phyloP scores from a whole-genome alignment of 2,888 invertebrate genomes.

The Synanthedon tipuliformis region DNA sequence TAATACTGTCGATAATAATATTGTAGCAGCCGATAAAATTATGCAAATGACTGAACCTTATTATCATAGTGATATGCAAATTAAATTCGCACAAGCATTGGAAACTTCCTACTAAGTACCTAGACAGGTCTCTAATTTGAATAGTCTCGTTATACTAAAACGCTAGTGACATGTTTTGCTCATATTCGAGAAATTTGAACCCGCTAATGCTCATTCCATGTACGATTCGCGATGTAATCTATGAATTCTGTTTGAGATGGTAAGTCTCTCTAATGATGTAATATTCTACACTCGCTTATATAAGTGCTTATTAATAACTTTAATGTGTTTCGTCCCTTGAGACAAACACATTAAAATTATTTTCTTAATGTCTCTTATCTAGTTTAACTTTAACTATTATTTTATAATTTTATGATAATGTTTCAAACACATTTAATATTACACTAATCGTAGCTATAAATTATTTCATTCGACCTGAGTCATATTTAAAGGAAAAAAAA shows the following conservation, averaged over 20 bases:
- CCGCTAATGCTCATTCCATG: conserved; percentile 1
- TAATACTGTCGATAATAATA: too few relatives aligned
- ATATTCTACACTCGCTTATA: not conserved
- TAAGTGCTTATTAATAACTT: too few relatives aligned
- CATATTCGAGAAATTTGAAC: conserved; percentile 13
- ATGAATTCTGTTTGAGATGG: not conserved
- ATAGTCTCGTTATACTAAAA: conserved; percentile 13
- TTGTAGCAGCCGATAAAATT: not conserved
- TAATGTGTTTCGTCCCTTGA: too few relatives aligned
- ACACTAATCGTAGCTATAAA: too few relatives aligned
- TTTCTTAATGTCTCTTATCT: too few relatives aligned
- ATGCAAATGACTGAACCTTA: not conserved
- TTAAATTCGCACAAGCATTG: not conserved
- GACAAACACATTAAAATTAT: too few relatives aligned
- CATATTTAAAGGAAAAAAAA: too few relatives aligned
- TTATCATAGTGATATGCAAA: not conserved
- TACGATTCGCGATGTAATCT: not conserved
- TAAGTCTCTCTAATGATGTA: not conserved
- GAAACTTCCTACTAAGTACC: not conserved
- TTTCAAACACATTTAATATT: too few relatives aligned
- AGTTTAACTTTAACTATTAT: too few relatives aligned
- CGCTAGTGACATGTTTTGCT: conserved; percentile 16
- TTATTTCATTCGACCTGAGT: too few relatives aligned
- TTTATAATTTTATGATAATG: too few relatives aligned
- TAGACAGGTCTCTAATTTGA: conserved; percentile 10